These are phyloP conservation scores for Aphelenchoides fujianensis DNA, from an alignment of 1,140 invertebrate species.

Conservation along the genomic window DNA sequence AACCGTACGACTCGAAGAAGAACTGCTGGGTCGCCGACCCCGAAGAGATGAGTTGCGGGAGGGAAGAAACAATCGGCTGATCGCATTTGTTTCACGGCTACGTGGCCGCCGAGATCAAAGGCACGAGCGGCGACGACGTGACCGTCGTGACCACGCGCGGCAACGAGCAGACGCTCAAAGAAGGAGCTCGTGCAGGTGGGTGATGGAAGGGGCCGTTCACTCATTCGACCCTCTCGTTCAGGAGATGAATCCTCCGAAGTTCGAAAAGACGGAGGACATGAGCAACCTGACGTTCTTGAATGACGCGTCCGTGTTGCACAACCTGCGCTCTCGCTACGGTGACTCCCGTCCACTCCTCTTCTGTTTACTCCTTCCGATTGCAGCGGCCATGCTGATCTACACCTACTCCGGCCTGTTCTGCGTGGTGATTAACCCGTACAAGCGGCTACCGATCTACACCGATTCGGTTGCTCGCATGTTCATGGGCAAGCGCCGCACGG, in stretches of 20 bases:
- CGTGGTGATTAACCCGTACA: conserved; percentile 99
- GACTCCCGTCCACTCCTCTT: conserved; percentile 82
- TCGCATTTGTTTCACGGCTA: conserved; percentile 65
- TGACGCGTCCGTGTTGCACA: conserved; percentile 96
- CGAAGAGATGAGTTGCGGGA: conserved; percentile 70
- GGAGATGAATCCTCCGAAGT: conserved; percentile 99
- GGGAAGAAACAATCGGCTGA: background rate
- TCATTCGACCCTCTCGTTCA: conserved; percentile 65
- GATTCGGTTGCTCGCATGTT: conserved; percentile 89
- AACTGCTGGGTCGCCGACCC: conserved; percentile 95
- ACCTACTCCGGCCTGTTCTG: conserved; percentile 99
- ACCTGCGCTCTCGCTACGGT: conserved; percentile 93
- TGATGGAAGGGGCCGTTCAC: background rate
- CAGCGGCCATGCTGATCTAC: conserved; percentile 66
- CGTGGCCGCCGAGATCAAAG: conserved; percentile 90
- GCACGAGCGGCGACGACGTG: conserved; percentile 94
- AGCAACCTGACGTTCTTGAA: conserved; percentile 97
- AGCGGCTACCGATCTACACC: conserved; percentile 98
- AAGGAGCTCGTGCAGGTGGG: conserved; percentile 39
- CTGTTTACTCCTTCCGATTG: conserved; percentile 64
- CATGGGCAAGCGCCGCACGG: conserved; percentile 96
- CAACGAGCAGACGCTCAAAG: conserved; percentile 36
- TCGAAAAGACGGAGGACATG: conserved; percentile 96
- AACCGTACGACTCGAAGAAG: conserved; percentile 83
- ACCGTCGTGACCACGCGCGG: no score